phyloP scores from a whole-genome alignment of 2,797 vertebrate genomes.

The Lophius americanus region DNA sequence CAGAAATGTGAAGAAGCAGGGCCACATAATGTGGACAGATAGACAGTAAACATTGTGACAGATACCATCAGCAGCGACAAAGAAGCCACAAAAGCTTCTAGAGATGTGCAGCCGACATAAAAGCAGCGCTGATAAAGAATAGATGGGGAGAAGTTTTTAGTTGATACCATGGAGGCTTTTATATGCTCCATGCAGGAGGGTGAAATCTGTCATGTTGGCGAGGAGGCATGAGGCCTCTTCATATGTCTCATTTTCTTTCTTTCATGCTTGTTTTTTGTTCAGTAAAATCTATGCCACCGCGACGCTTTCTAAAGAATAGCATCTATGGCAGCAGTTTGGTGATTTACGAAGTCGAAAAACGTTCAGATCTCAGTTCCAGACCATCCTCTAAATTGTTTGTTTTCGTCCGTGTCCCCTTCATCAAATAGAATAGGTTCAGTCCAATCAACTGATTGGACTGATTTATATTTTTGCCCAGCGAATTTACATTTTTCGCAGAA shows the following conservation, averaged over 20 bases:
- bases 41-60: slow-evolving; percentile 1
- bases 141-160: too few species aligned
- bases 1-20: slow-evolving; percentile 16
- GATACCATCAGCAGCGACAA: slow-evolving; percentile 12
- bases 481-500: too few species aligned
- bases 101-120: slow-evolving; percentile 12
- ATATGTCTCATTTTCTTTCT: slow-evolving; percentile 26
- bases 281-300: too few species aligned
- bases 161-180: not conserved
- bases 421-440: too few species aligned
- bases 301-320: too few species aligned
- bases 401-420: too few species aligned
- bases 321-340: too few species aligned
- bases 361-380: too few species aligned
- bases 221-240: slow-evolving; percentile 18
- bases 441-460: too few species aligned
- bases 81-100: slow-evolving; percentile 16
- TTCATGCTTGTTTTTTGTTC: not conserved
- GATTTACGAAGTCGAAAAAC: too few species aligned
- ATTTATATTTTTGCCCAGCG: too few species aligned
- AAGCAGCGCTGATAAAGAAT: slow-evolving; percentile 20
- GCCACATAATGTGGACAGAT: slow-evolving; percentile 15
- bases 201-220: slow-evolving; percentile 26
- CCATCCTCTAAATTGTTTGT: too few species aligned
- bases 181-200: slow-evolving; percentile 10